A percentile compares a stretch with the other conserved stretches of the same genome.
Evolutionary conservation across 2,797 vertebrate genomes (phyloP).

Genomic region (Pteropus rufus): DNA sequence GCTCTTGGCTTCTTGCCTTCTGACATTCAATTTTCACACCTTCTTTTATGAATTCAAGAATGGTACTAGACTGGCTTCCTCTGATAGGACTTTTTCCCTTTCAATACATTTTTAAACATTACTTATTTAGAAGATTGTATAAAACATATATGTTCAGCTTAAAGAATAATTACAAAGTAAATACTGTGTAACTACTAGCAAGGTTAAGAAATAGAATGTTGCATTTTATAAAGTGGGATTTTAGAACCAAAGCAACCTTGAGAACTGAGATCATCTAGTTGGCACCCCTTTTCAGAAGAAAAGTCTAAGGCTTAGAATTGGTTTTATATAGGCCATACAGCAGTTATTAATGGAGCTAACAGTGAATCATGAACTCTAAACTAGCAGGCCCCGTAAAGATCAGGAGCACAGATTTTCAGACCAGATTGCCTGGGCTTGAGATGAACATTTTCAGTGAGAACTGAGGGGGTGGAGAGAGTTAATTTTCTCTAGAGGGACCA

Average conservation of each 20-base stretch:
- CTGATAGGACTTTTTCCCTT: conserved; percentile 23
- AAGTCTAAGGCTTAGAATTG: background rate
- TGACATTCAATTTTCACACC: conserved; percentile 64
- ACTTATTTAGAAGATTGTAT: conserved; percentile 49
- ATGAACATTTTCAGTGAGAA: background rate
- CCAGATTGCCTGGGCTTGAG: background rate
- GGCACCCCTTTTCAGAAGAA: background rate
- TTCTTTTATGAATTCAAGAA: conserved; percentile 66
- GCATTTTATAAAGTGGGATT: background rate
- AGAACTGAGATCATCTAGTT: background rate
- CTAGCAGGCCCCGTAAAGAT: background rate
- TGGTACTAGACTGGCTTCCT: conserved; percentile 60
- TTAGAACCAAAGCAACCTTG: background rate
- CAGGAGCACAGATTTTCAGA: background rate
- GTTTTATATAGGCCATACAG: background rate
- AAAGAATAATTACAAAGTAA: conserved; percentile 49
- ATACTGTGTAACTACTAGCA: background rate
- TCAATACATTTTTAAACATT: conserved; percentile 59
- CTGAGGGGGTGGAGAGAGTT: background rate
- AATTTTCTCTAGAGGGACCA: background rate
- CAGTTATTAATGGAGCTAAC: background rate
- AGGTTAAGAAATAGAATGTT: conserved; percentile 39
- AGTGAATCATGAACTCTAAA: background rate
- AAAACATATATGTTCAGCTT: conserved; percentile 29
- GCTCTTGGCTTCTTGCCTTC: conserved; percentile 34